Conservation (phyloP, 64 coral and sea anemone genomes). For the Cladopsammia gracilis region DNA sequence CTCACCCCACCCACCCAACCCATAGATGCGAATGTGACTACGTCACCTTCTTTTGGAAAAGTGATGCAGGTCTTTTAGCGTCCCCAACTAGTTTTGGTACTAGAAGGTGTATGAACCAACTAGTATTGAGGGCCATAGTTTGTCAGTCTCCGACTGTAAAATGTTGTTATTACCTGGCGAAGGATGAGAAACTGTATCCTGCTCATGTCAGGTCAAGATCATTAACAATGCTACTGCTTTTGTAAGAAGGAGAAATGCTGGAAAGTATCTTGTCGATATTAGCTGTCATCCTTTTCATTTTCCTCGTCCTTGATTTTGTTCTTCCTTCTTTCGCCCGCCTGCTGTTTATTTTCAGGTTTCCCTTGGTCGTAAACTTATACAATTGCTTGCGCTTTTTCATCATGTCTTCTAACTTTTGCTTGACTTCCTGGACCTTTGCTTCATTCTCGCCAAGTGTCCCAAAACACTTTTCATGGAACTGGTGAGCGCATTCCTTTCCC, state of each 20-base stretch:
- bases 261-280: conserved; percentile 6
- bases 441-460: neutral
- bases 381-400: neutral
- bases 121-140: too few relatives aligned
- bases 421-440: neutral
- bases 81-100: neutral
- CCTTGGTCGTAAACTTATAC: neutral
- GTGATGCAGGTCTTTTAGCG: neutral
- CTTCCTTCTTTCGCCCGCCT: conserved; percentile 34
- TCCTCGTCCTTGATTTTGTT: neutral
- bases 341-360: conserved; percentile 2
- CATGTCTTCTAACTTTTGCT: neutral
- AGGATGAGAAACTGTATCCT: neutral
- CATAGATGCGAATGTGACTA: too few relatives aligned
- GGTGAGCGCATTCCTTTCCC: neutral
- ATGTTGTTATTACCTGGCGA: neutral
- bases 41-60: too few relatives aligned
- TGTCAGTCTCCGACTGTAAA: too few relatives aligned
- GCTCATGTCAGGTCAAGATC: neutral
- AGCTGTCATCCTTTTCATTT: neutral
- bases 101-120: too few relatives aligned
- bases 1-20: too few relatives aligned
- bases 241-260: neutral
- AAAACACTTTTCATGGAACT: conserved; percentile 16
- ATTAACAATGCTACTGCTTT: neutral